Evolutionary conservation across 1,140 invertebrate genomes (phyloP).

Genomic region (Cardiocondyla obscurior): DNA sequence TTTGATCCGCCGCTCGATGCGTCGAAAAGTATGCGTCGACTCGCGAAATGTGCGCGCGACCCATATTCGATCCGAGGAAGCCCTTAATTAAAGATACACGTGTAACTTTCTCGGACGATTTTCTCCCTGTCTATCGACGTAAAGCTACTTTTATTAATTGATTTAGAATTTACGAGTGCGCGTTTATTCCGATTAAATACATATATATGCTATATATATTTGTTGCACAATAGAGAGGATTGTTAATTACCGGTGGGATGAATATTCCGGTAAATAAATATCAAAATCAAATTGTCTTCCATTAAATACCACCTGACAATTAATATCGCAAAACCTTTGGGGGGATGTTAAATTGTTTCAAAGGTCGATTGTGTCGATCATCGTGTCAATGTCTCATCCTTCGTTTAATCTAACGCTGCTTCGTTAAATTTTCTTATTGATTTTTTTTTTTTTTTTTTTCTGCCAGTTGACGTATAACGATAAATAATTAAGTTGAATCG

Average conservation of each 20-base stretch:
- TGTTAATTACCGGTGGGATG: neutral
- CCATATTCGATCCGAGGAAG: neutral
- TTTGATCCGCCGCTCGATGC: conserved; percentile 47
- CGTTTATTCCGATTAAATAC: neutral
- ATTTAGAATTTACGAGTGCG: neutral
- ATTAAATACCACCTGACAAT: neutral
- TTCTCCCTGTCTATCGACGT: neutral
- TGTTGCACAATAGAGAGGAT: neutral
- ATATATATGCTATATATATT: neutral
- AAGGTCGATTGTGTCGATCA: neutral
- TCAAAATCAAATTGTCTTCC: neutral
- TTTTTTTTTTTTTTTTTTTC: no score
- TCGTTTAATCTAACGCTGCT: no score
- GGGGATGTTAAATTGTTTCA: neutral
- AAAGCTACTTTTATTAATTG: neutral
- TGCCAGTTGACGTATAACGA: neutral
- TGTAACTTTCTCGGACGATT: neutral
- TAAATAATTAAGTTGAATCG: neutral
- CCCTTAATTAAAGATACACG: neutral
- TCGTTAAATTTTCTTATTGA: neutral
- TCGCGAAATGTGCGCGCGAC: conserved; percentile 27
- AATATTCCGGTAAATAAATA: neutral
- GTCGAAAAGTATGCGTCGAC: conserved; percentile 47
- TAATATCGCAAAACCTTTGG: neutral
- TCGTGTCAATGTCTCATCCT: neutral